These are phyloP conservation scores for Choloepus didactylus DNA, from an alignment of 2,797 vertebrate genomes.

Conservation along the genomic window DNA sequence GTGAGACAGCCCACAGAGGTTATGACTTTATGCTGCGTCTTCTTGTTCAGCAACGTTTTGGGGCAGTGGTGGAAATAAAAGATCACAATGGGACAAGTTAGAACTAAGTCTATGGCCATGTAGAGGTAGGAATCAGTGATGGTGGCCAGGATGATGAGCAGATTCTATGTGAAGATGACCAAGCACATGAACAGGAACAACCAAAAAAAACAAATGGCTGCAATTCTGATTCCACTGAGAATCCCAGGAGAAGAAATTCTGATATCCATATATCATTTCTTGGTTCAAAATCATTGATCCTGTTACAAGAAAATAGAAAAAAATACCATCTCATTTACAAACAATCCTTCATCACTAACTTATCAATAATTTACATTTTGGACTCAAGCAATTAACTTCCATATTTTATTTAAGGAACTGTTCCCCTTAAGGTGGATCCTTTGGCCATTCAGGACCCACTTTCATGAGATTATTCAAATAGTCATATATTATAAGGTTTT, in stretches of 20 bases:
- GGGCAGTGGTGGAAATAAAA: background rate
- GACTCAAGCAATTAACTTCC: background rate
- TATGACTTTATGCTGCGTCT: background rate
- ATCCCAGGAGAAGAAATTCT: constrained; percentile 75
- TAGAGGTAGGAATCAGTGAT: constrained; percentile 48
- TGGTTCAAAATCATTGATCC: background rate
- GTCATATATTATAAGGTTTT: too few relatives aligned
- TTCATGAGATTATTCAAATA: too few relatives aligned
- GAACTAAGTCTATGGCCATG: constrained; percentile 69
- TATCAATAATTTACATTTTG: background rate
- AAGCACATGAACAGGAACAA: constrained; percentile 65
- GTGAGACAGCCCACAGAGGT: background rate
- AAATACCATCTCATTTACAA: background rate
- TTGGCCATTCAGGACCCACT: too few relatives aligned
- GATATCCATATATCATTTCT: constrained; percentile 37
- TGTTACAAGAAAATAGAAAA: background rate
- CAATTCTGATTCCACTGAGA: constrained; percentile 32
- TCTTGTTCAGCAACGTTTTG: background rate
- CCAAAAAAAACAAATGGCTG: constrained; percentile 14
- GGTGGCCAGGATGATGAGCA: constrained; percentile 59
- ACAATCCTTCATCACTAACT: background rate
- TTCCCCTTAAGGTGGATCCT: too few relatives aligned
- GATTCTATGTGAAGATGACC: constrained; percentile 9
- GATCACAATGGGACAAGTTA: too few relatives aligned
- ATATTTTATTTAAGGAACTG: too few relatives aligned